phyloP scores from a whole-genome alignment of 2,113 vertebrate genomes.

The Phoenicopterus ruber region DNA sequence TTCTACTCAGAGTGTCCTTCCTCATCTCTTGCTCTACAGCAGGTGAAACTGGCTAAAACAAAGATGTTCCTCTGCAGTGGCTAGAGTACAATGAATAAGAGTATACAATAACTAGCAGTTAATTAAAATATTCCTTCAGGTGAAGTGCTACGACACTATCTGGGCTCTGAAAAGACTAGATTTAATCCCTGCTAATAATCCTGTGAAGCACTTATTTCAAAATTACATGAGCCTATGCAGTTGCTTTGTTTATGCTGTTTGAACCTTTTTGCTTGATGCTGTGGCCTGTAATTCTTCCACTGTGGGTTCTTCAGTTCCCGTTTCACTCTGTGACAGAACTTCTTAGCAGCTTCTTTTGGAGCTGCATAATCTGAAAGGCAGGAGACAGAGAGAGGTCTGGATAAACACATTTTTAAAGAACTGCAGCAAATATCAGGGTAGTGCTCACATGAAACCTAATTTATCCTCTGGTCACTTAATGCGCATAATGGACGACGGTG shows the following conservation, averaged over 20 bases:
- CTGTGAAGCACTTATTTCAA: neutral
- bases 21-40: neutral
- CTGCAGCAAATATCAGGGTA: neutral
- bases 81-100: neutral
- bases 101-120: neutral
- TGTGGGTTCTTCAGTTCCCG: neutral
- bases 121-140: neutral
- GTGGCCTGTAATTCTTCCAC: neutral
- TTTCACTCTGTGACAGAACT: neutral
- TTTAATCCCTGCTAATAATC: neutral
- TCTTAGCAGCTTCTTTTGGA: neutral
- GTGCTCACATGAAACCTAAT: neutral
- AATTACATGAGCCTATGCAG: neutral
- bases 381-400: neutral
- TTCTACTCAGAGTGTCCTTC: neutral
- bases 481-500: fast-evolving
- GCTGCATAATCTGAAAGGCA: neutral
- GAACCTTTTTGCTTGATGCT: neutral
- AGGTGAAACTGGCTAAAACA: neutral
- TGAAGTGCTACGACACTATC: neutral
- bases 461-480: neutral
- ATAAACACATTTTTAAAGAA: neutral
- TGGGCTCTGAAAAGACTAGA: neutral
- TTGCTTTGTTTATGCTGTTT: neutral
- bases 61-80: neutral